Evolutionary conservation across 2,797 vertebrate species (phyloP).

Genomic region (Platyrinchus mystaceus): DNA sequence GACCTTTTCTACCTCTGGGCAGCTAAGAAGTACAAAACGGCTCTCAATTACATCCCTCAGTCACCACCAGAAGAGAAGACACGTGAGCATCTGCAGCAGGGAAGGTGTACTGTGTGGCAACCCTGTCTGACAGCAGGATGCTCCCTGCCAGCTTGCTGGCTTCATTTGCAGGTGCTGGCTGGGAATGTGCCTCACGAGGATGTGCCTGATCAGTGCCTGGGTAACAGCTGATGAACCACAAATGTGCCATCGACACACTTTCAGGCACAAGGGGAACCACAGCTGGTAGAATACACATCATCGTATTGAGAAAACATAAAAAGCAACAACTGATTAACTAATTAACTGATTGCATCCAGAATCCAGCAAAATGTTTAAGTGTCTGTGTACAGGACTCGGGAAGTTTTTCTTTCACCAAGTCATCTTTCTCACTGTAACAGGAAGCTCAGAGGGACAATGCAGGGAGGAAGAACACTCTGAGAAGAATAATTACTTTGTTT

Average conservation of each 20-base stretch:
- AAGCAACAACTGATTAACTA: neutral
- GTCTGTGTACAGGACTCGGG: neutral
- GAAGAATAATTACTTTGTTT: neutral
- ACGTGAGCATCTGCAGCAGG: neutral
- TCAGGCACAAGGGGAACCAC: neutral
- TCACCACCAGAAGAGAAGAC: neutral
- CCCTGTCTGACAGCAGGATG: rapidly evolving
- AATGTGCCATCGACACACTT: neutral
- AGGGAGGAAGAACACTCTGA: neutral
- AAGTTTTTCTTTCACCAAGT: neutral
- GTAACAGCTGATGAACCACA: neutral
- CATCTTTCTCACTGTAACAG: neutral
- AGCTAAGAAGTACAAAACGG: constrained; percentile 16
- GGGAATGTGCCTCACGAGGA: neutral
- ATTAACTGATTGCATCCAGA: neutral
- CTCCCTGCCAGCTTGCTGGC: neutral
- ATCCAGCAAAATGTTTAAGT: neutral
- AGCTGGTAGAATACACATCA: neutral
- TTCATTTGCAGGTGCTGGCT: neutral
- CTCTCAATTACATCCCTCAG: constrained; percentile 34
- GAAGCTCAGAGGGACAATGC: neutral
- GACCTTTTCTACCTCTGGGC: constrained; percentile 54
- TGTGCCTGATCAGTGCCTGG: neutral
- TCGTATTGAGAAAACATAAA: neutral
- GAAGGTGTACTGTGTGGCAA: neutral